Evolutionary conservation across 2,797 vertebrate species (phyloP), one percentile per base, ranked within the genome.

Genomic region (Echeneis naucrates): DNA sequence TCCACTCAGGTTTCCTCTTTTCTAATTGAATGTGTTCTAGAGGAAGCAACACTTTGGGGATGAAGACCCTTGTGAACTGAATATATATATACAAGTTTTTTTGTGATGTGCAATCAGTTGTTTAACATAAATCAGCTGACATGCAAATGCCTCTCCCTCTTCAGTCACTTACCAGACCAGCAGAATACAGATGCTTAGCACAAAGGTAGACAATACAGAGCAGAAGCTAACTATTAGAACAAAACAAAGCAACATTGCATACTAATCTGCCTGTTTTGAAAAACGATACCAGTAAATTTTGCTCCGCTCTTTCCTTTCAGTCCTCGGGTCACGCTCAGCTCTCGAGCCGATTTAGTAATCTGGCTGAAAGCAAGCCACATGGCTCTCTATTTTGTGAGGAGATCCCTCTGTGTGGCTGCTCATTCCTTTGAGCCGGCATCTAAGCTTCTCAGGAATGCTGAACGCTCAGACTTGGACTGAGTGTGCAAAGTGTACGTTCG

Each of bases 381-480:
- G 85, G 83, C 73, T 75, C 62, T 83, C 59, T 68, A 81, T 92
- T 89, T 90, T 75, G 77, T 90, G 90, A 92, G 91, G 89, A 90
- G 84, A 90, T 87, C 88, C 81, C 89, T 87, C 84, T 89, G 84
- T 90, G 88, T 80, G 75, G 77, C 87, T 88, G 80, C 83, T 91
- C 85, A 85, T 87, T 93, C 90, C 89, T 90, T 90, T 90, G 83
- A 89, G 78, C 79, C 77, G 37, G 65, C 64, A 85, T 85, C 89
- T 93, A 93, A 93, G 88, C 89, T 75, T 85, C 84, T 87, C 13
- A 83, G 91, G 93, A 93, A 93, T 94, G 92, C 86, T 81, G 75
- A 80, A 85, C 85, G 83, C 75, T 78, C 64, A 78, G 76, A 80
- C 78, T 78, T 51, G 19, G 56, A 73, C 79, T 58, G 63, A 79